Base-by-base conservation (phyloP, 2,797 vertebrate species). In the Crenichthys baileyi region DNA sequence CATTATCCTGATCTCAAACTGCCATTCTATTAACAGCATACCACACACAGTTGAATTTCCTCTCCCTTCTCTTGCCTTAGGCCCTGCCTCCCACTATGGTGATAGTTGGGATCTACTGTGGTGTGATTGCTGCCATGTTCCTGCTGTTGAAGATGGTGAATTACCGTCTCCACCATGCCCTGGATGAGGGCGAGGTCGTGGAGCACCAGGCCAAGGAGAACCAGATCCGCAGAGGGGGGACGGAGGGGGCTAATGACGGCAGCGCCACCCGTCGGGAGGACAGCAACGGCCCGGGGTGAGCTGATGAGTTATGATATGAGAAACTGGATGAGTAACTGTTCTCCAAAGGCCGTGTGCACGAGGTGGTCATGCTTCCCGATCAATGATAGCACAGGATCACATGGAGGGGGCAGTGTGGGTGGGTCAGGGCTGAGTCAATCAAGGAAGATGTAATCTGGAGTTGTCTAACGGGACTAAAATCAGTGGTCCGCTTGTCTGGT, bases 31-130 rank as follows among this genome's bases (percentile, higher is more conserved):
- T 44, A 68, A n/a, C 22, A 46, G 6, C 3, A 7, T 12, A 44
- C 2, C 22, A 11, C 12, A 12, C 65, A n/a, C 39, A 24, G 22
- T 6, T 56, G 8, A 53, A 79, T 60, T 50, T 68, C 61, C 55
- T 3, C 71, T 46, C 79, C 56, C 61, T 24, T 50, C 22, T 86
- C 50, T 50, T 1, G 24, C 29, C 26, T 81, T 94, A 99, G 98
- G 98, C 98, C 46, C 96, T 99, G 94, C 97, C 97, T 77, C 97
- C 98, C 87, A 97, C 97, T 88, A 97, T 97, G 97, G 96, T 97
- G 92, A 99, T 99, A 79, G 98, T 99, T 88, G 98, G 97, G 83
- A 97, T 99, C 94, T 99, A 99, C 95, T 99, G 98, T 86, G 97
- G 97, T 1, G 97, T 99, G 90, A 97, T 99, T 75, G 98, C 96